Evolutionary conservation across 2,888 invertebrate genomes (phyloP).

Genomic region (Oscheius onirici): DNA sequence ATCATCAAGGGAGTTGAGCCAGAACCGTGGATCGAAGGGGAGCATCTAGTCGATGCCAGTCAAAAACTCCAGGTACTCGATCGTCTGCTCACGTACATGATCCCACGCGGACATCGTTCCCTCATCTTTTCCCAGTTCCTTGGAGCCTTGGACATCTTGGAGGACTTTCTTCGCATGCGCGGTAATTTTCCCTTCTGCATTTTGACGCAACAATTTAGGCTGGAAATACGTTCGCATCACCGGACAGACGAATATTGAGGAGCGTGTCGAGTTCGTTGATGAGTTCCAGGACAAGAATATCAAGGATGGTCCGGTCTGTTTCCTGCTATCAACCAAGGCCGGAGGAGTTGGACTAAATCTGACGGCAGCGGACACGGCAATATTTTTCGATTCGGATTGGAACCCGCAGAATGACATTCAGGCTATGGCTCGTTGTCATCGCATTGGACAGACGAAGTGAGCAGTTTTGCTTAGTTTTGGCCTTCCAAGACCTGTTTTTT

Average conservation of each 20-base stretch:
- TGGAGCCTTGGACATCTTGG: conserved; percentile 73
- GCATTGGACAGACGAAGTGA: conserved; percentile 74
- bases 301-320: conserved; percentile 72
- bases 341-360: conserved; percentile 73
- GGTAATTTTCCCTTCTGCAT: conserved; percentile 39
- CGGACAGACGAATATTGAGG: conserved; percentile 73
- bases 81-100: conserved; percentile 70
- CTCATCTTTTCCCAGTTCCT: conserved; percentile 75
- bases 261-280: conserved; percentile 72
- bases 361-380: conserved; percentile 74
- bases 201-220: conserved; percentile 66
- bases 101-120: conserved; percentile 72
- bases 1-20: conserved; percentile 74
- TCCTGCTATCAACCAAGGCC: conserved; percentile 74
- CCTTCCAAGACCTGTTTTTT: too few species aligned
- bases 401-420: conserved; percentile 75
- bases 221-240: conserved; percentile 73
- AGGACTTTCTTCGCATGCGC: conserved; percentile 72
- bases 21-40: conserved; percentile 74
- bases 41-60: conserved; percentile 73
- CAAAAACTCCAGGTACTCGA: conserved; percentile 73
- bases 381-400: conserved; percentile 74
- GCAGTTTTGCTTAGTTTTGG: too few species aligned
- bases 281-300: conserved; percentile 70
- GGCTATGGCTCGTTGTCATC: conserved; percentile 74